These are phyloP conservation scores for Eupithecia pulchellata DNA, from an alignment of 2,888 invertebrate genomes.

Conservation along the genomic window DNA sequence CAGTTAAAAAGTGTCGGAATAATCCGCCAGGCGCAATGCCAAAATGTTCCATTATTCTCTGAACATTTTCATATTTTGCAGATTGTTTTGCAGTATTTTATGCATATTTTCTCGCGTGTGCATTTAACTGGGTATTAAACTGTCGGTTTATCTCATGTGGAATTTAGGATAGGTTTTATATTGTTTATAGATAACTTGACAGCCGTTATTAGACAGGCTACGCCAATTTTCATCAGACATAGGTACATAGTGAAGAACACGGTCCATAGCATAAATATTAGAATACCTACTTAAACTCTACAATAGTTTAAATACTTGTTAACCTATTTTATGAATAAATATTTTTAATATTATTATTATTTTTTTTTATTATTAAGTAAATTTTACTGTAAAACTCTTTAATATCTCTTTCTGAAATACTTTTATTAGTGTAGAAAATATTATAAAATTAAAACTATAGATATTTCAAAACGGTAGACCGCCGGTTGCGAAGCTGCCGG, in stretches of 20 bases:
- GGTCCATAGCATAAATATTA: no score
- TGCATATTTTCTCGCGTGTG: conserved; percentile 11
- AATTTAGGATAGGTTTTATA: not conserved
- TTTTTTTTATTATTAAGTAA: no score
- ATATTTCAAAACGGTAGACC: no score
- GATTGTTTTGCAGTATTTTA: conserved; percentile 10
- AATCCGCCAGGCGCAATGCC: conserved; percentile 30
- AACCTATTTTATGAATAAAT: no score
- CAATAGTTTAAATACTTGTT: no score
- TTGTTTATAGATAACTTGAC: not conserved
- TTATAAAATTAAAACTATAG: no score
- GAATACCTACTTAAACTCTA: no score
- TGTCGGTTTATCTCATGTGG: conserved; percentile 7
- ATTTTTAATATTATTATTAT: no score
- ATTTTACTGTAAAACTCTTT: no score
- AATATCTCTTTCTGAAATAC: no score
- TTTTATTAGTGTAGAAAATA: no score
- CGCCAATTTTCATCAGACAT: not conserved
- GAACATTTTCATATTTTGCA: conserved; percentile 24
- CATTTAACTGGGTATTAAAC: conserved; percentile 19
- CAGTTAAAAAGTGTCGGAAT: conserved; percentile 27
- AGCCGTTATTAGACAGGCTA: not conserved
- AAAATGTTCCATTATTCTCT: conserved; percentile 31
- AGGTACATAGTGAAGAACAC: not conserved
- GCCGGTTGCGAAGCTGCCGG: no score